A percentile compares a stretch with the other conserved stretches of the same genome.
Evolutionary conservation across 2,888 invertebrate genomes (phyloP).

Genomic region (Dermolepida albohirtum): DNA sequence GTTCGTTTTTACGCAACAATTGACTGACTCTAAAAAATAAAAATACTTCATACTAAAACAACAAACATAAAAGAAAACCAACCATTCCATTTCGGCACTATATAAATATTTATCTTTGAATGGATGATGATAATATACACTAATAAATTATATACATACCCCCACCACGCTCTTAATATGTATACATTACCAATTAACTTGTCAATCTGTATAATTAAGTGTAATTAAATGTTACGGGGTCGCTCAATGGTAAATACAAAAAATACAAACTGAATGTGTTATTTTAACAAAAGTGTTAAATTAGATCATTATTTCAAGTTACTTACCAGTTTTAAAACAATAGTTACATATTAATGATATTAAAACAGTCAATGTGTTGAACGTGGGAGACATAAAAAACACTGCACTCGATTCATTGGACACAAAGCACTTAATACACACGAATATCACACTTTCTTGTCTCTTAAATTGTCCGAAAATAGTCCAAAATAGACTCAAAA

Average conservation of each 20-base stretch:
- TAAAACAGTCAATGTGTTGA: conserved; percentile 15
- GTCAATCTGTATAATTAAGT: conserved; percentile 58
- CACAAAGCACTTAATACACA: conserved; percentile 33
- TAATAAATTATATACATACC: conserved; percentile 58
- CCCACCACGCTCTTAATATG: conserved; percentile 54
- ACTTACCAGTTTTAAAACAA: conserved; percentile 58
- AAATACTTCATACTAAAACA: conserved; percentile 33
- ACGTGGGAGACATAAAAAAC: conserved; percentile 28
- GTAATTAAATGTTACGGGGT: conserved; percentile 35
- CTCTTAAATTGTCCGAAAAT: conserved; percentile 52
- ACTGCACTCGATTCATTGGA: conserved; percentile 28
- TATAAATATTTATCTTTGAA: conserved; percentile 41
- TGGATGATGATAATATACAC: conserved; percentile 47
- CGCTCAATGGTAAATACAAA: conserved; percentile 13
- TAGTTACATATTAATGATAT: conserved; percentile 49
- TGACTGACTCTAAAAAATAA: conserved; percentile 11
- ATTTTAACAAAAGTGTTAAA: not conserved
- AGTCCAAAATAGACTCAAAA: conserved; percentile 54
- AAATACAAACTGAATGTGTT: conserved; percentile 1
- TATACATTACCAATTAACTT: conserved; percentile 61
- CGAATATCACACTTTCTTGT: conserved; percentile 47
- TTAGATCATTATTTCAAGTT: conserved; percentile 38
- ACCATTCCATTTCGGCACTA: conserved; percentile 39
- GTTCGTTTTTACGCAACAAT: conserved; percentile 26
- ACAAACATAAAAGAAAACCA: conserved; percentile 34